Percentiles rank a stretch among this genome's conserved stretches.
Evolutionary conservation across 1,140 invertebrate species (phyloP).

Genomic region (Sinonovacula constricta): DNA sequence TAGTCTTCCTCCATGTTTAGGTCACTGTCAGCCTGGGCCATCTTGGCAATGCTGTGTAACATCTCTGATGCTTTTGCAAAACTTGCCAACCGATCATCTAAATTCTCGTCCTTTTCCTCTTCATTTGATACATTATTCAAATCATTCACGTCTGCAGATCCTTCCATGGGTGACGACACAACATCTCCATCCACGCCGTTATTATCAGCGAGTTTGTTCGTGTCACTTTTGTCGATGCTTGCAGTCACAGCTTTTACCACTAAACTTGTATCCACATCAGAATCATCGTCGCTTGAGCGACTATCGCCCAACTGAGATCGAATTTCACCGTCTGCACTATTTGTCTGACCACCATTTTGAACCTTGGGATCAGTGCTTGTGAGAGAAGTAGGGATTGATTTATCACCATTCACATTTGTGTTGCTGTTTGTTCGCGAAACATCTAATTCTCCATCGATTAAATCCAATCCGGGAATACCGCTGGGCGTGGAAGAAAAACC

Average conservation of each 20-base stretch:
- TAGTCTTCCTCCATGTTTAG: slow-evolving; percentile 25
- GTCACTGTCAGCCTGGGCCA: slow-evolving; percentile 43
- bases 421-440: neutral
- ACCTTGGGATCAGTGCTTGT: neutral
- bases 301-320: neutral
- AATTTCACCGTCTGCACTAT: neutral
- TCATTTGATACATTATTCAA: neutral
- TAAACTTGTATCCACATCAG: neutral
- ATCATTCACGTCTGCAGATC: neutral
- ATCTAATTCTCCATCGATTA: slow-evolving; percentile 12
- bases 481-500: too few species aligned
- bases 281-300: neutral
- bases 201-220: too few species aligned
- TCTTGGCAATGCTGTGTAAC: slow-evolving; percentile 40
- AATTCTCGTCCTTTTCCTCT: slow-evolving; percentile 21
- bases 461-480: slow-evolving; percentile 40
- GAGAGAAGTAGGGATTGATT: too few species aligned
- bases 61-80: slow-evolving; percentile 47
- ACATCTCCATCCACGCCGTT: neutral
- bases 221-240: too few species aligned
- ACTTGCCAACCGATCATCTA: slow-evolving; percentile 39
- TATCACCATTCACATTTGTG: neutral
- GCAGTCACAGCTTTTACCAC: too few species aligned
- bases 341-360: neutral
- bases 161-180: neutral